Conservation (phyloP, 2,113 vertebrate species). For the Pteropus alecto region DNA sequence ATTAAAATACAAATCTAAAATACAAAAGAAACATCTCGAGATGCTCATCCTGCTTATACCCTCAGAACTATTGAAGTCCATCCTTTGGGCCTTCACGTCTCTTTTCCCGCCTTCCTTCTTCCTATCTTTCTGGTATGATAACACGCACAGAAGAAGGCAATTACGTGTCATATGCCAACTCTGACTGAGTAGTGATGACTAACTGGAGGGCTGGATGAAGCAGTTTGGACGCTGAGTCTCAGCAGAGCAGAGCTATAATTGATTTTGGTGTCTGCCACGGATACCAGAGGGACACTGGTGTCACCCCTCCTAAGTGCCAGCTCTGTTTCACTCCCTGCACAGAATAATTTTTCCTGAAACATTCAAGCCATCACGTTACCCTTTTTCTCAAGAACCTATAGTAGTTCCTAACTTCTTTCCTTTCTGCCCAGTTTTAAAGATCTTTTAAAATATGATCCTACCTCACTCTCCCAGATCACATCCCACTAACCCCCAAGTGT, state of each 20-base stretch:
- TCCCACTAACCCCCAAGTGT: background rate
- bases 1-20: conserved; percentile 31
- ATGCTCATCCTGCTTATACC: background rate
- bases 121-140: background rate
- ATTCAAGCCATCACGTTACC: background rate
- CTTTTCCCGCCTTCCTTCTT: too few relatives aligned
- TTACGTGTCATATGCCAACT: background rate
- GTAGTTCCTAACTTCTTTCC: background rate
- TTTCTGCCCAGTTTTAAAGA: background rate
- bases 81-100: background rate
- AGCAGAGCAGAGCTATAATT: background rate
- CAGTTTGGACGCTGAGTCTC: background rate
- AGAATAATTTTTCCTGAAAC: background rate
- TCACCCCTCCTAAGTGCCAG: background rate
- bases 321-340: background rate
- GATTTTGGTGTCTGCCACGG: background rate
- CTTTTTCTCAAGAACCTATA: background rate
- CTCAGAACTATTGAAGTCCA: background rate
- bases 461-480: background rate
- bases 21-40: background rate
- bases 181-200: background rate
- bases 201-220: background rate
- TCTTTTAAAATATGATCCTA: background rate
- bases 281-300: background rate
- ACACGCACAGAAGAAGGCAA: background rate